Base-by-base conservation (phyloP, 2,113 vertebrate genomes). In the Talpa occidentalis region DNA sequence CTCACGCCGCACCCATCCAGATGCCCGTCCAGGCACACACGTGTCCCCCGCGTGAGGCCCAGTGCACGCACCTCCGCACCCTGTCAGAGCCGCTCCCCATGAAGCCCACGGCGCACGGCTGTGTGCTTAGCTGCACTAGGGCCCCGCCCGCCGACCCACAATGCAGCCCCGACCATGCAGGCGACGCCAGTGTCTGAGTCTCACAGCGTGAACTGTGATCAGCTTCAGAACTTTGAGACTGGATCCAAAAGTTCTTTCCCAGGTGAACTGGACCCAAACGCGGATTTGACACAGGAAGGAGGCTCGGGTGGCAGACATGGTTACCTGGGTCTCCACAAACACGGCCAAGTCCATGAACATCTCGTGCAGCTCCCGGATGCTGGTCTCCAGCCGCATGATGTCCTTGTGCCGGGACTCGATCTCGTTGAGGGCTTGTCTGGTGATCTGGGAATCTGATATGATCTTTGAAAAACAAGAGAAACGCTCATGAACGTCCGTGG, bases 321-420 rank as follows among this genome's bases (percentile, higher is more conserved):
- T 35, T 96, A 99, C 99, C 99, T 99, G 99, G 2, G 98, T 99
- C 98, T 99, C 99, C 1, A 99, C 99, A 52, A 99, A 98, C 98
- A 99, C 98, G 0, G 99, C 99, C 99, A 99, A 99, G 97, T 99
- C 99, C 98, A 99, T 97, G 84, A 99, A 99, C 99, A 99, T 99
- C 4, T 98, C 98, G 1, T 99, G 99, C 0, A 99, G 98, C 91
- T 99, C 99, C 16, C 98, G 98, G 95, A 99, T 99, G 97, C 99
- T 99, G 30, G 98, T 98, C 96, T 99, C 99, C 98, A 99, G 98
- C 28, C 98, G 99, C 86, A 99, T 99, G 77, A 99, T 99, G 94
- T 99, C 99, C 96, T 99, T 99, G 97, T 99, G 99, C 7, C 99
- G 99, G 0, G 99, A 99, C 98, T 99, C 99, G 0, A 99, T 99